Percentiles rank a stretch among this genome's conserved stretches.
These are phyloP conservation scores for Monomorium pharaonis DNA, from an alignment of 1,140 invertebrate genomes.

Conservation along the genomic window DNA sequence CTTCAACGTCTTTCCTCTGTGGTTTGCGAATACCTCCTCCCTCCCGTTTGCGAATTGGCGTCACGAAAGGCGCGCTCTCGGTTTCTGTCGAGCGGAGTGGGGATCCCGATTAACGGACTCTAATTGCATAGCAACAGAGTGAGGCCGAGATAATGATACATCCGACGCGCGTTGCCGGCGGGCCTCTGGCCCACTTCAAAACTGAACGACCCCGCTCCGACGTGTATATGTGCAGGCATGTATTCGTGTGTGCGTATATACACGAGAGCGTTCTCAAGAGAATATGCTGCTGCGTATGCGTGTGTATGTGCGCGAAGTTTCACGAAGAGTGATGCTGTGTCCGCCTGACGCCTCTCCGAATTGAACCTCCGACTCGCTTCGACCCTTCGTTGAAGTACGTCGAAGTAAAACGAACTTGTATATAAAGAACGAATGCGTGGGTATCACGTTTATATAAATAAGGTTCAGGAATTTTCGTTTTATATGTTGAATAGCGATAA, in stretches of 20 bases:
- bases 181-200: slow-evolving; percentile 79
- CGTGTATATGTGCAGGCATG: slow-evolving; percentile 9
- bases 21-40: slow-evolving; percentile 12
- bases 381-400: slow-evolving; percentile 3
- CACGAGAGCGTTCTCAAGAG: slow-evolving; percentile 12
- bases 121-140: slow-evolving; percentile 84
- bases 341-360: slow-evolving; percentile 11
- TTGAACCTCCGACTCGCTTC: slow-evolving; percentile 2
- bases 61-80: slow-evolving; percentile 57
- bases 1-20: neutral
- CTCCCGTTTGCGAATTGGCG: slow-evolving; percentile 54
- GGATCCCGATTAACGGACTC: slow-evolving; percentile 82
- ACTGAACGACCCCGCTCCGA: slow-evolving; percentile 52
- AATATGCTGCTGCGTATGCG: neutral
- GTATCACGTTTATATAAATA: neutral
- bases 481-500: neutral
- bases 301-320: slow-evolving; percentile 28
- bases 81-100: slow-evolving; percentile 34
- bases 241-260: neutral
- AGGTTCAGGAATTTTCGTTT: neutral
- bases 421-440: neutral
- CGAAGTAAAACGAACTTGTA: neutral
- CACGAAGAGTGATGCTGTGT: slow-evolving; percentile 44
- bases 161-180: slow-evolving; percentile 78
- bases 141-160: slow-evolving; percentile 83